phyloP scores from a whole-genome alignment of 1,140 invertebrate genomes.

The Ctenoplectra terminalis region DNA sequence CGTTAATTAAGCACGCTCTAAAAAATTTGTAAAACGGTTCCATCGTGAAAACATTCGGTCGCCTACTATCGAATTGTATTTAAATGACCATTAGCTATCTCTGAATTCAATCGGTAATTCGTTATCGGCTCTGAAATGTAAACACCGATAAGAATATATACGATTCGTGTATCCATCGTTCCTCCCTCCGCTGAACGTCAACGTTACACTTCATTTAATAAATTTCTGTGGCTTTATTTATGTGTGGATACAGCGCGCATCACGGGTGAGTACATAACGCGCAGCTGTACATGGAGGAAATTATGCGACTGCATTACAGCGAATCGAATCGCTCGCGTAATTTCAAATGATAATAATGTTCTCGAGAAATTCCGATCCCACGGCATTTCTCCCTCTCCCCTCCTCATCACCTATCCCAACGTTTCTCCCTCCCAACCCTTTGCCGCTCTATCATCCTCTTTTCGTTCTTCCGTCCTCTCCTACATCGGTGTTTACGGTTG shows the following conservation, averaged over 20 bases:
- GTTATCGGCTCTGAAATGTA: not conserved
- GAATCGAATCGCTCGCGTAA: conserved; percentile 66
- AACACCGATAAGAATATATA: conserved; percentile 7
- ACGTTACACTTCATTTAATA: conserved; percentile 13
- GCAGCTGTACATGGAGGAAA: conserved; percentile 24
- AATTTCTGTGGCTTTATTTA: conserved; percentile 27
- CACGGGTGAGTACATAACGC: conserved; percentile 16
- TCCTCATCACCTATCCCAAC: not conserved
- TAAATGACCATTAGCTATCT: not conserved
- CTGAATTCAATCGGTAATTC: not conserved
- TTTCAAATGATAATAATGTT: conserved; percentile 70
- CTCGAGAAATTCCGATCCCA: conserved; percentile 70
- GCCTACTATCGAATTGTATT: not conserved
- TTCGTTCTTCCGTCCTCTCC: not conserved
- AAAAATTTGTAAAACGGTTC: not conserved
- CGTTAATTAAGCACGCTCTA: not conserved
- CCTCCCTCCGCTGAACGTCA: not conserved
- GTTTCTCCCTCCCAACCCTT: conserved; percentile 16
- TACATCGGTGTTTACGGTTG: conserved; percentile 5
- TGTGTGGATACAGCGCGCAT: not conserved
- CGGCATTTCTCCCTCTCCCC: conserved; percentile 58
- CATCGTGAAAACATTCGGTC: not conserved
- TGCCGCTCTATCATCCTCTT: not conserved
- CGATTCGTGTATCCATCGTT: not conserved
- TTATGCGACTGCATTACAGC: conserved; percentile 57